Evolutionary conservation across 1,140 invertebrate species (phyloP).

Genomic region (Rhyzopertha dominica): DNA sequence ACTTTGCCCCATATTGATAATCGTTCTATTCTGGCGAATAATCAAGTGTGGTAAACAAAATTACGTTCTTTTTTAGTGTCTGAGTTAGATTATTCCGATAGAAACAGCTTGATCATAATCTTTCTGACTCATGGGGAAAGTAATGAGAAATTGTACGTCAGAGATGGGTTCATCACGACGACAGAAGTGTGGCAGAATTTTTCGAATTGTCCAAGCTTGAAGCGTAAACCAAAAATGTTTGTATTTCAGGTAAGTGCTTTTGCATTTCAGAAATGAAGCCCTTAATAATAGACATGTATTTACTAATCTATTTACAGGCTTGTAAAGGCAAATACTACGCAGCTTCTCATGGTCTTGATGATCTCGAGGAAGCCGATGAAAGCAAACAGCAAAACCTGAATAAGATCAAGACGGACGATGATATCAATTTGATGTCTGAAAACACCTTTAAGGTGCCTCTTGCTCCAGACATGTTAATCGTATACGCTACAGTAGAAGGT

Average conservation of each 20-base stretch:
- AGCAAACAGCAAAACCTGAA: background rate
- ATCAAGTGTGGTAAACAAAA: background rate
- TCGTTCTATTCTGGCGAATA: background rate
- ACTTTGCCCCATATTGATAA: conserved; percentile 3
- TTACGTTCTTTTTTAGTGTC: conserved; percentile 13
- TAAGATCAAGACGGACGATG: conserved; percentile 1
- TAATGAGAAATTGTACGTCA: conserved; percentile 9
- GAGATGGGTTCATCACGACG: conserved; percentile 13
- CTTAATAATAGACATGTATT: background rate
- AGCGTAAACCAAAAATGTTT: conserved; percentile 39
- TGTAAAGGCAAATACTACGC: conserved; percentile 12
- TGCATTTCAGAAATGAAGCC: background rate
- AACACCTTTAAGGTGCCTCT: too few species aligned
- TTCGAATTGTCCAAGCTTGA: conserved; percentile 22
- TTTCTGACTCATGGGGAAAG: conserved; percentile 20
- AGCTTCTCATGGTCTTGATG: background rate
- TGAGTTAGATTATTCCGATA: conserved; percentile 5
- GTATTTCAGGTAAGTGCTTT: conserved; percentile 29
- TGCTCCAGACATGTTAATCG: conserved; percentile 12
- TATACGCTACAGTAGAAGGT: conserved; percentile 18
- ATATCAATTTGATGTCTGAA: background rate
- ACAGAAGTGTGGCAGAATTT: conserved; percentile 26
- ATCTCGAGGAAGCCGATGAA: background rate
- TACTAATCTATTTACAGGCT: conserved; percentile 10
- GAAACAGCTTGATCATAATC: conserved; percentile 20